phyloP scores from a whole-genome alignment of 2,113 vertebrate genomes.

The Oryctolagus cuniculus region mOryCun1.1 NC_091435.1:147780001-147780500 shows the following conservation, averaged over 20 bases:
- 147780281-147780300: background rate
- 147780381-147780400: background rate
- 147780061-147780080: no score
- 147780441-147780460: background rate
- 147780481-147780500: background rate
- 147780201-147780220: no score
- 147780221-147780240: constrained; percentile 13
- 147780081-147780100: background rate
- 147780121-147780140: background rate
- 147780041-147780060: no score
- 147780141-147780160: background rate
- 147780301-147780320: background rate
- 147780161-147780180: no score
- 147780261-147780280: background rate
- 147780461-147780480: background rate
- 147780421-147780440: background rate
- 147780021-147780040: no score
- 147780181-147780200: no score
- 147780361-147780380: background rate
- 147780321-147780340: background rate
- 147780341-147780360: constrained; percentile 12
- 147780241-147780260: background rate
- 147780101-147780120: background rate
- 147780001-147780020: no score
- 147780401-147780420: background rate